These are phyloP conservation scores for Ceraclea dissimilis DNA, from an alignment of 2,888 invertebrate genomes.

Conservation along the genomic window DNA sequence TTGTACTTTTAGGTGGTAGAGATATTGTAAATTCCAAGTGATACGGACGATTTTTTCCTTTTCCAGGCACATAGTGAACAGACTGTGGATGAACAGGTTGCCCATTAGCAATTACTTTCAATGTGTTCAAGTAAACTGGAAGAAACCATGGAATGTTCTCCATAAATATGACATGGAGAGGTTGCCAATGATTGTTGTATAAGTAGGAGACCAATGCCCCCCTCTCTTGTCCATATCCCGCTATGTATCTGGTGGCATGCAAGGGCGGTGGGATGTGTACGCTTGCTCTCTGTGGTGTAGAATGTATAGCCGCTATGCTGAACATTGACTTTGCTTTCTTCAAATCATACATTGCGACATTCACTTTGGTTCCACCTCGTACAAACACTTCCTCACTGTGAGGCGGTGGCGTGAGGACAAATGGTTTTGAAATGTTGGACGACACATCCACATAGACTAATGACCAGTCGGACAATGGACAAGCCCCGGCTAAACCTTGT, in stretches of 20 bases:
- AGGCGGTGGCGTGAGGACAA: constrained; percentile 57
- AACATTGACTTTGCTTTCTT: constrained; percentile 49
- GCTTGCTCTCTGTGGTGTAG: constrained; percentile 41
- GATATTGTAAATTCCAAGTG: constrained; percentile 78
- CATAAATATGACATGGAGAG: constrained; percentile 71
- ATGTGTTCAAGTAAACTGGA: constrained; percentile 82
- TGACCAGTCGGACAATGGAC: constrained; percentile 72
- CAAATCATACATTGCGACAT: constrained; percentile 66
- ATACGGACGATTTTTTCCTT: constrained; percentile 75
- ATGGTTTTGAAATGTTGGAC: constrained; percentile 52
- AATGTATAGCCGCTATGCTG: constrained; percentile 60
- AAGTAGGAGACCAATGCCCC: constrained; percentile 84
- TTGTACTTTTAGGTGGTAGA: constrained; percentile 72
- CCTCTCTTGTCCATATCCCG: constrained; percentile 85
- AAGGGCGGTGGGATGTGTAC: constrained; percentile 57
- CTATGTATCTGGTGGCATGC: constrained; percentile 71
- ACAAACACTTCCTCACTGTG: constrained; percentile 49
- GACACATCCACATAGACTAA: constrained; percentile 76
- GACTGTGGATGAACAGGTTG: constrained; percentile 34
- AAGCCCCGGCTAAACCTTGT: constrained; percentile 71
- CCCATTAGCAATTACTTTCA: constrained; percentile 56
- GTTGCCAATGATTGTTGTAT: constrained; percentile 69
- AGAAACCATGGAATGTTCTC: constrained; percentile 91
- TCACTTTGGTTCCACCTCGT: constrained; percentile 61
- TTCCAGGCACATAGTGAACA: constrained; percentile 61